A percentile compares a stretch with the other conserved stretches of the same genome.
These are phyloP conservation scores for Bos javanicus DNA, from an alignment of 2,113 vertebrate species.

Conservation along the genomic window DNA sequence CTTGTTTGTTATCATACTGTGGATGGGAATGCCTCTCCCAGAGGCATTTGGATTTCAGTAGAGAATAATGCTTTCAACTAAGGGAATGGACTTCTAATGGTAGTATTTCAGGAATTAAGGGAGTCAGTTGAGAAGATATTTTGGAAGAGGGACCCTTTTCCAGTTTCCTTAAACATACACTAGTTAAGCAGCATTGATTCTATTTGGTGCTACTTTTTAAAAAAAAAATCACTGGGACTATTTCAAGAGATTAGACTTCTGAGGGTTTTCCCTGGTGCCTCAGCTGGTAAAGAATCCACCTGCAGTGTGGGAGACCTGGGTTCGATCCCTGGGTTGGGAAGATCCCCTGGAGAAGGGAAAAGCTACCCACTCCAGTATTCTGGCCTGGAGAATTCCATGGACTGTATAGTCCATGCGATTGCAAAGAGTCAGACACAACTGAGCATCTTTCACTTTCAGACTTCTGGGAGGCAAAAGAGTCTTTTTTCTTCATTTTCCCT, in stretches of 20 bases:
- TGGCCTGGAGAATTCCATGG: not conserved
- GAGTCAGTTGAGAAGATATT: slow-evolving; percentile 14
- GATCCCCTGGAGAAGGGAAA: not conserved
- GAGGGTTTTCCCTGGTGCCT: not conserved
- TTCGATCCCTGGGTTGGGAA: not conserved
- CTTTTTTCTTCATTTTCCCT: not conserved
- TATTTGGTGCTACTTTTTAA: not conserved
- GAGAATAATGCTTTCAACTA: not conserved
- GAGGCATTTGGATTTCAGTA: not conserved
- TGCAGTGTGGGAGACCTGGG: not conserved
- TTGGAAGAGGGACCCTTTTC: slow-evolving; percentile 14
- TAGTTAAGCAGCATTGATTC: not conserved
- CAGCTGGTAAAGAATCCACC: not conserved
- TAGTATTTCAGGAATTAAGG: not conserved
- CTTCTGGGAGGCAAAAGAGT: not conserved
- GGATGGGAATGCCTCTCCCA: not conserved
- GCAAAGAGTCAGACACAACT: not conserved
- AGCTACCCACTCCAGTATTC: not conserved
- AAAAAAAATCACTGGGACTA: not conserved
- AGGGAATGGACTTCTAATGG: not conserved
- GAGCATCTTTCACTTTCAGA: not conserved
- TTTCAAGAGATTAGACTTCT: not conserved
- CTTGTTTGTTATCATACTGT: not conserved
- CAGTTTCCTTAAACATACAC: not conserved
- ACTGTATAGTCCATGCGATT: not conserved